phyloP scores from a whole-genome alignment of 2,113 vertebrate species.

The Pantherophis guttatus region DNA sequence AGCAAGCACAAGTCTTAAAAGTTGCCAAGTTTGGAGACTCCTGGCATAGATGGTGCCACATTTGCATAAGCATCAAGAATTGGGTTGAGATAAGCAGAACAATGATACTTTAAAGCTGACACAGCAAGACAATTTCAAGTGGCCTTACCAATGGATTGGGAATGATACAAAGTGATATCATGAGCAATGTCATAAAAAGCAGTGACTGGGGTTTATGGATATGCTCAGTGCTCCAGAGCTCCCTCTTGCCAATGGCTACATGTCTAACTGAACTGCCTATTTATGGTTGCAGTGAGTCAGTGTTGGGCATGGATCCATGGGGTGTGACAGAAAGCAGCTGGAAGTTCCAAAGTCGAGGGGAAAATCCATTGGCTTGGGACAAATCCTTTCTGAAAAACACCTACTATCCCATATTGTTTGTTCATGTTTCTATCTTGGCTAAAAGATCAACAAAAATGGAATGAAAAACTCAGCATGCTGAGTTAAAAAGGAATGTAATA shows the following conservation, averaged over 20 bases:
- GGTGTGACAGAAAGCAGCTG: not conserved
- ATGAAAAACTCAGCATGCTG: not conserved
- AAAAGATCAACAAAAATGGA: not conserved
- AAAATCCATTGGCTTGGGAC: not conserved
- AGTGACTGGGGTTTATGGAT: not conserved
- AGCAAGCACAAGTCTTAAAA: not conserved
- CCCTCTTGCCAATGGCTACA: no score
- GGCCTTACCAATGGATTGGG: not conserved
- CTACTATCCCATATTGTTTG: not conserved
- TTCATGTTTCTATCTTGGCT: not conserved
- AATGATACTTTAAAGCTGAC: not conserved
- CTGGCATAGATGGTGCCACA: not conserved
- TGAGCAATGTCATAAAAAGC: not conserved
- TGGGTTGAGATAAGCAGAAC: not conserved
- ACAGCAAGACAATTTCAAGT: not conserved
- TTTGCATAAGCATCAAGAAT: not conserved
- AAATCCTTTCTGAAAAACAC: conserved; percentile 12
- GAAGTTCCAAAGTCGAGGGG: conserved; percentile 18
- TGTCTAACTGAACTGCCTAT: not conserved
- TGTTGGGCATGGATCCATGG: not conserved
- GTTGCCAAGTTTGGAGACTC: not conserved
- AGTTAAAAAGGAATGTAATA: not conserved
- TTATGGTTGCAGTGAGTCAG: not conserved
- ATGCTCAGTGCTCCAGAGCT: not conserved
- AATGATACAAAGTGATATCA: not conserved